Percentiles rank a stretch among this genome's conserved stretches.
phyloP scores from a whole-genome alignment of 2,888 invertebrate genomes.

The Hypercompe scribonia region DNA sequence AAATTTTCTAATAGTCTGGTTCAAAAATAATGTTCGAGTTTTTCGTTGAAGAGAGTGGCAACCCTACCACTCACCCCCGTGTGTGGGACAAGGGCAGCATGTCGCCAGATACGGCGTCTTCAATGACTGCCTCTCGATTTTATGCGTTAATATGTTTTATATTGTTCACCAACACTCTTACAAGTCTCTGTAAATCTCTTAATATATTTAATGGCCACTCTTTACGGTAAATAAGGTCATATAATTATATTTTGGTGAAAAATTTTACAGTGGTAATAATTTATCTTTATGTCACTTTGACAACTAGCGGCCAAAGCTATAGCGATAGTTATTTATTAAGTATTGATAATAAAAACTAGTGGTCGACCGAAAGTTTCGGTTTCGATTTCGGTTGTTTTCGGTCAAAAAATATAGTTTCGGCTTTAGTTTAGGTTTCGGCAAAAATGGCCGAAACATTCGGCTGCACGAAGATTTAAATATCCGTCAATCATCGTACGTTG shows the following conservation, averaged over 20 bases:
- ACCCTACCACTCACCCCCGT: constrained; percentile 58
- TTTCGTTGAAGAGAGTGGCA: constrained; percentile 29
- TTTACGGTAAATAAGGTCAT: constrained; percentile 12
- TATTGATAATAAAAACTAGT: too few species aligned
- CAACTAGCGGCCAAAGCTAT: background rate
- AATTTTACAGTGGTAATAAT: background rate
- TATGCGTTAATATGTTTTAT: constrained; percentile 10
- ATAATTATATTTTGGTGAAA: background rate
- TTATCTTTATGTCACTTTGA: background rate
- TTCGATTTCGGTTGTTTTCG: too few species aligned
- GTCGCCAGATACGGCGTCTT: constrained; percentile 65
- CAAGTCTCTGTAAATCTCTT: background rate
- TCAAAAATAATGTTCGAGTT: background rate
- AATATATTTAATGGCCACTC: background rate
- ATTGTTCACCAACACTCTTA: background rate
- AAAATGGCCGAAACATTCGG: too few species aligned
- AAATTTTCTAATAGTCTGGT: too few species aligned
- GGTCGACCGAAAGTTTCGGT: too few species aligned
- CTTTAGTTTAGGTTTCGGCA: too few species aligned
- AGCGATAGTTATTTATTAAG: too few species aligned
- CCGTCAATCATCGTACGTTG: too few species aligned
- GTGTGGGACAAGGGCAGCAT: constrained; percentile 71
- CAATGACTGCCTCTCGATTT: constrained; percentile 53
- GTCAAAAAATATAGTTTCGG: too few species aligned
- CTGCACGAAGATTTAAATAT: too few species aligned